A percentile compares a stretch with the other conserved stretches of the same genome.
Evolutionary conservation across 2,888 invertebrate species (phyloP).

Genomic region (Temnothorax rugatulus): DNA sequence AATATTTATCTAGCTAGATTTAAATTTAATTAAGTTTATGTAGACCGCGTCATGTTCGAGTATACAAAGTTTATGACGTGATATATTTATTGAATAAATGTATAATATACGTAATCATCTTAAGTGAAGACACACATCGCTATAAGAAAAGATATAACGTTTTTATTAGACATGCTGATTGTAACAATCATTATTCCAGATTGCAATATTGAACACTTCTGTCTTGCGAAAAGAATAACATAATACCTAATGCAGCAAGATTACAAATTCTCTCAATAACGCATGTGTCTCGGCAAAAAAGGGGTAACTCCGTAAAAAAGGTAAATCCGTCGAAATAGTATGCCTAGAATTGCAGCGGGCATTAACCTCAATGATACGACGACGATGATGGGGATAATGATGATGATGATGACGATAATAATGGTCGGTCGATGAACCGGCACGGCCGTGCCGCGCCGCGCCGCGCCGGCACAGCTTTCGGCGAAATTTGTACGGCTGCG

Average conservation of each 20-base stretch:
- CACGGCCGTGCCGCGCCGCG: background rate
- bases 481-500: conserved; percentile 32
- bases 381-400: conserved; percentile 36
- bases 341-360: conserved; percentile 29
- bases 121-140: background rate
- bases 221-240: background rate
- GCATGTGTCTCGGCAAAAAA: conserved; percentile 13
- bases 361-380: conserved; percentile 55
- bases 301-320: background rate
- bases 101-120: background rate
- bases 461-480: conserved; percentile 19
- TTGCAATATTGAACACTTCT: background rate
- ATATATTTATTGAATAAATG: background rate
- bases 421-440: conserved; percentile 38
- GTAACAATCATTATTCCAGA: background rate
- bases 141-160: background rate
- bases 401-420: conserved; percentile 18
- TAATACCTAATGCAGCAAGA: background rate
- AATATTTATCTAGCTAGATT: background rate
- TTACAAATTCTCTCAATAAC: conserved; percentile 18
- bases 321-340: conserved; percentile 25
- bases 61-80: background rate
- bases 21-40: background rate
- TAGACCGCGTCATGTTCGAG: background rate
- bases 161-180: background rate